Percentiles rank a stretch among this genome's conserved stretches.
Conservation (phyloP, 2,113 vertebrate species). For the Gadus macrocephalus region DNA sequence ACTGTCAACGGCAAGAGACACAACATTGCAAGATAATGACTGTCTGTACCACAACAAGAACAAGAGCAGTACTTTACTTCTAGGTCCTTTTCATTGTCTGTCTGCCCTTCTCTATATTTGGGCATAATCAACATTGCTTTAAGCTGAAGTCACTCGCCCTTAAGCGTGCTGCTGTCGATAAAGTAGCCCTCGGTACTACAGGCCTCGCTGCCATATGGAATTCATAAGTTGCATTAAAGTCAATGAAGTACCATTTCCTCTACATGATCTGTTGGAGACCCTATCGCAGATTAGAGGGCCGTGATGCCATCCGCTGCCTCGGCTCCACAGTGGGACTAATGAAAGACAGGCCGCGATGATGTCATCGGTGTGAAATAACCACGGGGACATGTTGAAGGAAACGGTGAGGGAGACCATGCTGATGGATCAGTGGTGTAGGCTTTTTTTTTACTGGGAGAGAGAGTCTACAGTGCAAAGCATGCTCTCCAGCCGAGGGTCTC, state of each 20-base stretch:
- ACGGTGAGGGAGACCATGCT: slow-evolving; percentile 1
- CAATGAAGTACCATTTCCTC: slow-evolving; percentile 17
- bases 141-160: not conserved
- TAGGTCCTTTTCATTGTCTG: not conserved
- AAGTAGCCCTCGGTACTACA: slow-evolving; percentile 13
- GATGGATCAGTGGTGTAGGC: not conserved
- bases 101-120: not conserved
- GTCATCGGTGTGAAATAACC: slow-evolving; percentile 38
- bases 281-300: not conserved
- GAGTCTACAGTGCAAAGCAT: slow-evolving; percentile 43
- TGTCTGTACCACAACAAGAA: slow-evolving; percentile 7
- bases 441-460: not conserved
- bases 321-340: slow-evolving; percentile 33
- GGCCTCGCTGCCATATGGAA: slow-evolving; percentile 12
- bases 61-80: slow-evolving; percentile 4
- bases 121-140: not conserved
- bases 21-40: slow-evolving; percentile 1
- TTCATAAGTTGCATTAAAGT: slow-evolving; percentile 21
- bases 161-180: not conserved
- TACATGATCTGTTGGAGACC: slow-evolving; percentile 21
- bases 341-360: slow-evolving; percentile 37
- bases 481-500: slow-evolving; percentile 49
- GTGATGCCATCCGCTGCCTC: slow-evolving; percentile 11
- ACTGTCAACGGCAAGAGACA: slow-evolving; percentile 5
- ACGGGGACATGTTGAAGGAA: slow-evolving; percentile 12